Evolutionary conservation across 2,113 vertebrate species (phyloP).

Genomic region (Pyrgilauda ruficollis): DNA sequence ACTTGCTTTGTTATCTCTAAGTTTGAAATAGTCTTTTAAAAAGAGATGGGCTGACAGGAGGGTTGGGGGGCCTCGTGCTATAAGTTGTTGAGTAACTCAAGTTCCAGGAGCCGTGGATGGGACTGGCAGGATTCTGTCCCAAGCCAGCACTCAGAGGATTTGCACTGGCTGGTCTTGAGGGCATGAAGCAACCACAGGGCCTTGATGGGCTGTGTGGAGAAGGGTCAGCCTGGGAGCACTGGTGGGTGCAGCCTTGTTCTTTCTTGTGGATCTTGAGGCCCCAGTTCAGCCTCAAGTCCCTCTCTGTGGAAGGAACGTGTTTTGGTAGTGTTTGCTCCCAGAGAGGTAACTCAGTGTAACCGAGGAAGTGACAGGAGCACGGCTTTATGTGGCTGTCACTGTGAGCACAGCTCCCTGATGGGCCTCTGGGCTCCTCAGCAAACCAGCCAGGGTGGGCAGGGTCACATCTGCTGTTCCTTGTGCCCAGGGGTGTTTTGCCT

Average conservation of each 20-base stretch:
- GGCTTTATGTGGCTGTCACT: background rate
- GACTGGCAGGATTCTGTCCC: background rate
- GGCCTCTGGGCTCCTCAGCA: background rate
- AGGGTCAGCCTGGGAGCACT: background rate
- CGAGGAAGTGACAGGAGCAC: rapidly evolving
- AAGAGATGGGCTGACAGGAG: background rate
- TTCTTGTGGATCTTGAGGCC: background rate
- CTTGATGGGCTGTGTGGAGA: background rate
- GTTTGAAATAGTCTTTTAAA: background rate
- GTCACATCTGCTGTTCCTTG: background rate
- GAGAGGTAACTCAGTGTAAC: background rate
- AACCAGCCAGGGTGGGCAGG: background rate
- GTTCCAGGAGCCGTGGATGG: background rate
- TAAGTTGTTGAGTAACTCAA: background rate
- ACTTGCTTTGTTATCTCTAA: background rate
- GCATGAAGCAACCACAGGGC: background rate
- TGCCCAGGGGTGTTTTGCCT: background rate
- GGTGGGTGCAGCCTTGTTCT: background rate
- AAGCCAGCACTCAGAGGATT: background rate
- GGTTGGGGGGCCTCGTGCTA: background rate
- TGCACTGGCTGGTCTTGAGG: background rate
- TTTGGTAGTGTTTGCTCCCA: background rate
- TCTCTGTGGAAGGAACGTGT: background rate
- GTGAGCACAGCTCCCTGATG: background rate
- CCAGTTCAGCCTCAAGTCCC: background rate